Evolutionary conservation across 2,797 vertebrate genomes (phyloP).

Genomic region (Miichthys miiuy): DNA sequence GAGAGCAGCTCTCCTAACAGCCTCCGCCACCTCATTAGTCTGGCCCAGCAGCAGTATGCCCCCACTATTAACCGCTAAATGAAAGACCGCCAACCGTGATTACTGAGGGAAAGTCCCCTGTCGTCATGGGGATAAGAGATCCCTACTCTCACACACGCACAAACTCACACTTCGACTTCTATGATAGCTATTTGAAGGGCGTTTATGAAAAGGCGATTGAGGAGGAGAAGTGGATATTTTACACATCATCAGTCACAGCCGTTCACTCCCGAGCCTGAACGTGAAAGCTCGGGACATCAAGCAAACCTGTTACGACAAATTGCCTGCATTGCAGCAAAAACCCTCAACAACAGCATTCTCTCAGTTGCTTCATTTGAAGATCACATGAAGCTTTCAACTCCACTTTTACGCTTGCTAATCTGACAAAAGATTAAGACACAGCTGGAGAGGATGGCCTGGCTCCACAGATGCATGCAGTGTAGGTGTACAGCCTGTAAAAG

Average conservation of each 20-base stretch:
- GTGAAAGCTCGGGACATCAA: constrained; percentile 39
- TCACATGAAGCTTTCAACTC: constrained; percentile 44
- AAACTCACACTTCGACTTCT: constrained; percentile 38
- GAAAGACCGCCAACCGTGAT: constrained; percentile 77
- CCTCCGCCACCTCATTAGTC: constrained; percentile 78
- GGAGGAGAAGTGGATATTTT: constrained; percentile 69
- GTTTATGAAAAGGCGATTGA: constrained; percentile 57
- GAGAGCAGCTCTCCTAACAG: constrained; percentile 68
- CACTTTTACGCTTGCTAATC: constrained; percentile 26
- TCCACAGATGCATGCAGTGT: constrained; percentile 5
- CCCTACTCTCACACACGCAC: constrained; percentile 19
- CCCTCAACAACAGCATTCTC: constrained; percentile 26
- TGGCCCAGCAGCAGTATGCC: constrained; percentile 71
- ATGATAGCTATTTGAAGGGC: constrained; percentile 56
- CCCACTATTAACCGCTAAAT: constrained; percentile 79
- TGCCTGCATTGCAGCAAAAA: constrained; percentile 46
- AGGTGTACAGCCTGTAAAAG: neutral
- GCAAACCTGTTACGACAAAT: constrained; percentile 47
- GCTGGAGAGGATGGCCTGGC: constrained; percentile 4
- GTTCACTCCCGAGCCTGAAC: constrained; percentile 27
- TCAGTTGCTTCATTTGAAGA: constrained; percentile 48
- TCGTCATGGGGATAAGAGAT: constrained; percentile 72
- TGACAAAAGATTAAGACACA: constrained; percentile 26
- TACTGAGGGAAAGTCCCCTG: constrained; percentile 77
- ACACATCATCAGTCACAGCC: constrained; percentile 58